These are phyloP conservation scores for Budorcas taxicolor DNA, from an alignment of 2,113 vertebrate genomes.

Conservation along the genomic window DNA sequence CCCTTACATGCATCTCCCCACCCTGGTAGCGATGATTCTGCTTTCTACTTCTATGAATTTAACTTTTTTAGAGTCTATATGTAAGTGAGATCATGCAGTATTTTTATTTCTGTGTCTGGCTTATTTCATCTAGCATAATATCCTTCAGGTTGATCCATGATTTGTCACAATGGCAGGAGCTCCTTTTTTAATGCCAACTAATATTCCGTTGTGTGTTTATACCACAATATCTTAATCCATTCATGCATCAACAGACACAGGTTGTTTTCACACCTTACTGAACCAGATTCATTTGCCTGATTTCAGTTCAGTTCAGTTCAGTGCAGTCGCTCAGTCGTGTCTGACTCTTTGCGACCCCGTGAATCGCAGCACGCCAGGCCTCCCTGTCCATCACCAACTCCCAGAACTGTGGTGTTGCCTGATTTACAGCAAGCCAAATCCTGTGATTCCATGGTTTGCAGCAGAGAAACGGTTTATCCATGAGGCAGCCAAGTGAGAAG, in stretches of 20 bases:
- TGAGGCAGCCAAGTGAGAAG: not conserved
- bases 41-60: not conserved
- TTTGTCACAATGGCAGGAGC: not conserved
- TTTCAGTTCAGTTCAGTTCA: not conserved
- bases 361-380: too few relatives aligned
- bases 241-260: not conserved
- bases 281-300: not conserved
- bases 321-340: too few relatives aligned
- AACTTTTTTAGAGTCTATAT: not conserved
- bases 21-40: not conserved
- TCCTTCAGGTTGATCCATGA: not conserved
- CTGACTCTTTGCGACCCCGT: too few relatives aligned
- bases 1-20: too few relatives aligned
- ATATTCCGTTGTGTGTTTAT: not conserved
- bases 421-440: not conserved
- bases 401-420: not conserved
- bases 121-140: not conserved
- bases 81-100: not conserved
- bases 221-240: not conserved
- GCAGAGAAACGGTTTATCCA: not conserved
- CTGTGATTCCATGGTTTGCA: not conserved
- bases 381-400: too few relatives aligned
- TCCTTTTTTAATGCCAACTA: not conserved
- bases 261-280: not conserved
- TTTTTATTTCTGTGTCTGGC: not conserved